These are phyloP conservation scores for Gorilla gorilla DNA, from an alignment of 2,113 vertebrate species.

Conservation along the genomic window DNA sequence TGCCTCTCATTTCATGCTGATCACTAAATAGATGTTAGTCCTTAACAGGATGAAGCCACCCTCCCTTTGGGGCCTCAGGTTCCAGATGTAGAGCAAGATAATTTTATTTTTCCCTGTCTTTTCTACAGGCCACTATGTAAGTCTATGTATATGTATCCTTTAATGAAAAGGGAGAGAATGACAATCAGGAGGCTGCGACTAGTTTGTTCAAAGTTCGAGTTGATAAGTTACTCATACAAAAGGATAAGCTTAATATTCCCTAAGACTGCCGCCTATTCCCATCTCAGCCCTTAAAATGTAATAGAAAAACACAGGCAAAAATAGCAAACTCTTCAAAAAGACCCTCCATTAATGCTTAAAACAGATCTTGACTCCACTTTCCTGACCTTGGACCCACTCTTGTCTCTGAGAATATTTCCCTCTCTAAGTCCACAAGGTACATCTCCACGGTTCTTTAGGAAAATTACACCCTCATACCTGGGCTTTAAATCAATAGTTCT, in stretches of 20 bases:
- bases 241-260: background rate
- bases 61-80: background rate
- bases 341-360: background rate
- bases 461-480: background rate
- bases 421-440: background rate
- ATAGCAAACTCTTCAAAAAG: background rate
- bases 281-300: background rate
- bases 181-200: background rate
- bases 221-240: background rate
- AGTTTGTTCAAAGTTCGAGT: background rate
- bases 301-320: background rate
- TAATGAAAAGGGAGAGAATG: background rate
- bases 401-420: background rate
- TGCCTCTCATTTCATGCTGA: background rate
- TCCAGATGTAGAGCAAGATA: background rate
- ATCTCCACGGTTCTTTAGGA: background rate
- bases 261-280: background rate
- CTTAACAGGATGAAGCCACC: background rate
- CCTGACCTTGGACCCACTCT: background rate
- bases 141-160: background rate
- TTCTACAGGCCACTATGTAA: background rate
- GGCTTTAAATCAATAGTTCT: background rate
- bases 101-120: background rate
- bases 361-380: background rate
- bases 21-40: background rate